These are phyloP conservation scores for Australoheros facetus DNA, from an alignment of 2,797 vertebrate species.

Conservation along the genomic window DNA sequence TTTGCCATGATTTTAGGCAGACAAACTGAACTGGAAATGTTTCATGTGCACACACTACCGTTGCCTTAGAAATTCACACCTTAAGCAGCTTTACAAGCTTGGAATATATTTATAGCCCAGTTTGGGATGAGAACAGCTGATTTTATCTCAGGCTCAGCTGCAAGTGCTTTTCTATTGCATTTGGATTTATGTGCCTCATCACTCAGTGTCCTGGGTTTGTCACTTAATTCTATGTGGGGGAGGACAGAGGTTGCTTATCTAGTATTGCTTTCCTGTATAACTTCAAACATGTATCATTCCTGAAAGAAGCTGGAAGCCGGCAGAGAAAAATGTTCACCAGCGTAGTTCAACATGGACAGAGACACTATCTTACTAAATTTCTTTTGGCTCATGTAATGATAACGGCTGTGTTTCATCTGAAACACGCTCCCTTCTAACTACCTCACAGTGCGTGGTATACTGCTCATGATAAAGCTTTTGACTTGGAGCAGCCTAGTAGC, in stretches of 20 bases:
- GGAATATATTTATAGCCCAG: neutral
- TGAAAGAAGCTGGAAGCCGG: constrained; percentile 14
- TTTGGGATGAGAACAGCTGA: constrained; percentile 1
- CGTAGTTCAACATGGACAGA: constrained; percentile 5
- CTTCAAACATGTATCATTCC: constrained; percentile 42
- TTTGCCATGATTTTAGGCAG: neutral
- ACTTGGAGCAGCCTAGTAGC: neutral
- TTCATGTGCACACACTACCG: neutral
- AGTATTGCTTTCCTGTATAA: constrained; percentile 30
- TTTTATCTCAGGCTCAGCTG: constrained; percentile 5
- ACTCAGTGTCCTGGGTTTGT: constrained; percentile 13
- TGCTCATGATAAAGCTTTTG: constrained; percentile 18
- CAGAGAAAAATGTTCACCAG: neutral
- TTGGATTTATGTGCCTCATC: constrained; percentile 7
- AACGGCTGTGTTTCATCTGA: neutral
- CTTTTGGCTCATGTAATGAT: constrained; percentile 2
- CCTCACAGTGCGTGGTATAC: constrained; percentile 4
- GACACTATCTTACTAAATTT: constrained; percentile 16
- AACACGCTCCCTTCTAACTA: neutral
- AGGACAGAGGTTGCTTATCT: constrained; percentile 29
- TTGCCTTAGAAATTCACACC: neutral
- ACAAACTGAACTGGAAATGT: neutral
- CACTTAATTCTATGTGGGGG: constrained; percentile 21
- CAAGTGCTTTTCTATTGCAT: neutral
- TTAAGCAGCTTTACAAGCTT: neutral